A percentile compares a stretch with the other conserved stretches of the same genome.
phyloP scores from a whole-genome alignment of 2,888 invertebrate genomes.

The Melikaiella ostensackeni region DNA sequence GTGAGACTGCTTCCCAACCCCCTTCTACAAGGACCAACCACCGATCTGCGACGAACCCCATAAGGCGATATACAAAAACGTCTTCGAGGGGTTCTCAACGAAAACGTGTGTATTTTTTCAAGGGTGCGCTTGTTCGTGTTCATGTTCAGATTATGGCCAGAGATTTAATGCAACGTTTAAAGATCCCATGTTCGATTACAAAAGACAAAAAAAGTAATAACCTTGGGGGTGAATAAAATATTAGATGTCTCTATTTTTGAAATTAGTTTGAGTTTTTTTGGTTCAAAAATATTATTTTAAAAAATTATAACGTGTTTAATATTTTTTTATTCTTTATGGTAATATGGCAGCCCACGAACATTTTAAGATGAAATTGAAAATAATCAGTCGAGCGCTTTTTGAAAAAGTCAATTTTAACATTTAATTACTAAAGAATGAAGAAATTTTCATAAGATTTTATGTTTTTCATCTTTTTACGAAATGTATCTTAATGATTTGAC shows the following conservation, averaged over 20 bases:
- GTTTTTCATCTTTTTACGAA: too few species aligned
- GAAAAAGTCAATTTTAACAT: too few species aligned
- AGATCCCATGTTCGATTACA: slow-evolving; percentile 14
- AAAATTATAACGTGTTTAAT: background rate
- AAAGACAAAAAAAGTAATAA: slow-evolving; percentile 43
- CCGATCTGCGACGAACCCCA: slow-evolving; percentile 14
- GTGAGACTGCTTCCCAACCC: slow-evolving; percentile 19
- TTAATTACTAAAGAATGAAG: too few species aligned
- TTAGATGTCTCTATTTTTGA: background rate
- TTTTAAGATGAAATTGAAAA: too few species aligned
- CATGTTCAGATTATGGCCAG: slow-evolving; percentile 30
- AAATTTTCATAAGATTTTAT: too few species aligned
- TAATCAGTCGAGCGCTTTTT: too few species aligned
- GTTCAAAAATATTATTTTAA: background rate
- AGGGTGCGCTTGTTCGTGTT: slow-evolving; percentile 26
- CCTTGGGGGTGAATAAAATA: slow-evolving; percentile 26
- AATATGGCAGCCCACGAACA: too few species aligned
- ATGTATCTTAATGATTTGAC: too few species aligned
- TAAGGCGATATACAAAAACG: slow-evolving; percentile 41
- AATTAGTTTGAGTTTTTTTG: background rate
- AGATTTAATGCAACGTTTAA: slow-evolving; percentile 42
- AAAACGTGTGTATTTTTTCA: slow-evolving; percentile 29
- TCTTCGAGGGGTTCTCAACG: slow-evolving; percentile 52
- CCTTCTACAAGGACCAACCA: slow-evolving; percentile 34
- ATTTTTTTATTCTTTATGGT: too few species aligned